A percentile compares a stretch with the other conserved stretches of the same genome.
These are phyloP conservation scores for Champsocephalus esox DNA, from an alignment of 2,797 vertebrate species.

Conservation along the genomic window DNA sequence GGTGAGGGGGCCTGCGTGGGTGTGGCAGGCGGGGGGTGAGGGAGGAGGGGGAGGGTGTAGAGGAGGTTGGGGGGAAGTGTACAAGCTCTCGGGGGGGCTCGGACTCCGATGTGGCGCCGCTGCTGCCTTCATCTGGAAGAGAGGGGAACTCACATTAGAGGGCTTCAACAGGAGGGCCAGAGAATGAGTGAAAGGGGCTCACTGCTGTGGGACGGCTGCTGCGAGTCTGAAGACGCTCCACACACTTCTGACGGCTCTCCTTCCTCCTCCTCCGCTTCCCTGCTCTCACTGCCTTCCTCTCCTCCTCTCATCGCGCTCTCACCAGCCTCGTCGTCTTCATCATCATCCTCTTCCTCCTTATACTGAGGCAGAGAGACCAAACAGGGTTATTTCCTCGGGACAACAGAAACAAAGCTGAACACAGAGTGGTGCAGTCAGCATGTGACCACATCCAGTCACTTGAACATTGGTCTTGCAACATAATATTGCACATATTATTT, in stretches of 20 bases:
- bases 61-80: constrained; percentile 62
- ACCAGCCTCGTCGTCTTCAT: constrained; percentile 90
- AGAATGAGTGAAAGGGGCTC: constrained; percentile 29
- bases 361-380: constrained; percentile 71
- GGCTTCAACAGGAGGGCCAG: neutral
- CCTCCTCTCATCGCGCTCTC: constrained; percentile 88
- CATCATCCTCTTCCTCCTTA: constrained; percentile 84
- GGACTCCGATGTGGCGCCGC: constrained; percentile 78
- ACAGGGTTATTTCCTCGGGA: neutral
- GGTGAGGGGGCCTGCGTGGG: constrained; percentile 90
- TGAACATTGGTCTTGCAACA: no score
- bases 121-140: constrained; percentile 87
- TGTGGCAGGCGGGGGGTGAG: constrained; percentile 87
- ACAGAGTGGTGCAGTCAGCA: neutral
- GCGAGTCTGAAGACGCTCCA: constrained; percentile 84
- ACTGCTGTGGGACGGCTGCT: constrained; percentile 90
- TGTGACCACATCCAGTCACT: no score
- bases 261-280: constrained; percentile 85
- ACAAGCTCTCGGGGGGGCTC: constrained; percentile 85
- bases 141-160: neutral
- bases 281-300: constrained; percentile 91
- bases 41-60: constrained; percentile 86
- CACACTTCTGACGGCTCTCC: constrained; percentile 82
- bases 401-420: neutral
- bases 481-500: no score